Percentiles rank a stretch among this genome's conserved stretches.
phyloP scores from a whole-genome alignment of 2,888 invertebrate species.

The Thumatha senex region DNA sequence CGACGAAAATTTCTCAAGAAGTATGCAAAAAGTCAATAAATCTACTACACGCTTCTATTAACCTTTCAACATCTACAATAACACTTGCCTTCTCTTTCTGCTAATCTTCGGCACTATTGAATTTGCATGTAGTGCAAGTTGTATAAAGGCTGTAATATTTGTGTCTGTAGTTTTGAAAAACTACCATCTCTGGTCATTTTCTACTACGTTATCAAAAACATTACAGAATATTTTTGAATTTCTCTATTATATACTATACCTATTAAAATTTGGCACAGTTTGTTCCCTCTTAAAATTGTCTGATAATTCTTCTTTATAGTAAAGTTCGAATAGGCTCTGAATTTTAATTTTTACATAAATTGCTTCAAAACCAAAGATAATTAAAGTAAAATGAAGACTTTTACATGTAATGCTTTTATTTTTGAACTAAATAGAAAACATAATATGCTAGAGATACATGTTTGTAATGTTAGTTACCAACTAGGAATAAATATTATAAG shows the following conservation, averaged over 20 bases:
- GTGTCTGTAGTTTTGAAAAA: neutral
- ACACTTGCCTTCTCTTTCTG: neutral
- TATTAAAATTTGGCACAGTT: too few species aligned
- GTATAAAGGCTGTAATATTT: neutral
- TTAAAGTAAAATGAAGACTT: slow-evolving; percentile 2
- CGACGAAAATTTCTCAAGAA: slow-evolving; percentile 83
- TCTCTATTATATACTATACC: too few species aligned
- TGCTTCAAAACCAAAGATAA: slow-evolving; percentile 13
- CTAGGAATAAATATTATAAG: neutral
- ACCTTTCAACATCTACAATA: neutral
- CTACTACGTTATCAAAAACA: too few species aligned
- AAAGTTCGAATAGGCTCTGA: too few species aligned
- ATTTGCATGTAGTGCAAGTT: neutral
- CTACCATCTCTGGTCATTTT: too few species aligned
- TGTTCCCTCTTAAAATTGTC: too few species aligned
- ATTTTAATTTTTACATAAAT: too few species aligned
- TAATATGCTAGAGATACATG: too few species aligned
- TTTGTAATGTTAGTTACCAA: neutral
- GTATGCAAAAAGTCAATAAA: slow-evolving; percentile 74
- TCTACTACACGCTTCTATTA: slow-evolving; percentile 17
- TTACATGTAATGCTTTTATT: neutral
- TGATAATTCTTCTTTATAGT: too few species aligned
- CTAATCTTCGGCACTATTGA: neutral
- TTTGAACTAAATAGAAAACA: neutral
- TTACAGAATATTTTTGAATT: too few species aligned